A percentile compares a stretch with the other conserved stretches of the same genome.
Evolutionary conservation across 2,797 vertebrate species (phyloP).

Genomic region (Syngnathus acus): DNA sequence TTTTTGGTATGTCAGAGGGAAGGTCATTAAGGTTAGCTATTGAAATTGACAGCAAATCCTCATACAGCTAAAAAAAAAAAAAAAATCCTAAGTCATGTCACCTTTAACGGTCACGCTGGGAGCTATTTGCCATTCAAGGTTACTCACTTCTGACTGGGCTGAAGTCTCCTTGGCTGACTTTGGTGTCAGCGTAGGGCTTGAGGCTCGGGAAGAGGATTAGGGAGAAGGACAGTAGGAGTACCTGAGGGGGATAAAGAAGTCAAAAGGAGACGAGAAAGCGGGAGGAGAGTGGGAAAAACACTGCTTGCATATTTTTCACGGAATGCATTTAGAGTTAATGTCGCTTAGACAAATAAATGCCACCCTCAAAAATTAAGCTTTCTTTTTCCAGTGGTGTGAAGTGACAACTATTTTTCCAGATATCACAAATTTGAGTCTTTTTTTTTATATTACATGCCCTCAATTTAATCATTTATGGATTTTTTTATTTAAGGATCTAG

Average conservation of each 20-base stretch:
- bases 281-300: not conserved
- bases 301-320: not conserved
- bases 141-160: slow-evolving; percentile 70
- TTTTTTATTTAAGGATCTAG: too few species aligned
- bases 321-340: not conserved
- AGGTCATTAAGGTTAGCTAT: too few species aligned
- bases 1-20: too few species aligned
- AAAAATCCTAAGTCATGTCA: not conserved
- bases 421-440: too few species aligned
- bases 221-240: slow-evolving; percentile 70
- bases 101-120: slow-evolving; percentile 1
- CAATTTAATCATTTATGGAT: too few species aligned
- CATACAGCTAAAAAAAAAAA: not conserved
- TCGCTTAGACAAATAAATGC: not conserved
- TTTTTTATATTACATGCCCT: not conserved
- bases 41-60: not conserved
- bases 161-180: slow-evolving; percentile 71
- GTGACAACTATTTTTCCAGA: not conserved
- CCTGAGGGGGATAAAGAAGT: slow-evolving; percentile 37
- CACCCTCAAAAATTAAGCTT: not conserved
- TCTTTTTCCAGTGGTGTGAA: not conserved
- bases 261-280: not conserved
- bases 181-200: slow-evolving; percentile 65
- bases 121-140: slow-evolving; percentile 19
- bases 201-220: slow-evolving; percentile 70